Evolutionary conservation across 2,797 vertebrate genomes (phyloP), one percentile per base, ranked within the genome.

Genomic region (Pangasius krempfi): DNA sequence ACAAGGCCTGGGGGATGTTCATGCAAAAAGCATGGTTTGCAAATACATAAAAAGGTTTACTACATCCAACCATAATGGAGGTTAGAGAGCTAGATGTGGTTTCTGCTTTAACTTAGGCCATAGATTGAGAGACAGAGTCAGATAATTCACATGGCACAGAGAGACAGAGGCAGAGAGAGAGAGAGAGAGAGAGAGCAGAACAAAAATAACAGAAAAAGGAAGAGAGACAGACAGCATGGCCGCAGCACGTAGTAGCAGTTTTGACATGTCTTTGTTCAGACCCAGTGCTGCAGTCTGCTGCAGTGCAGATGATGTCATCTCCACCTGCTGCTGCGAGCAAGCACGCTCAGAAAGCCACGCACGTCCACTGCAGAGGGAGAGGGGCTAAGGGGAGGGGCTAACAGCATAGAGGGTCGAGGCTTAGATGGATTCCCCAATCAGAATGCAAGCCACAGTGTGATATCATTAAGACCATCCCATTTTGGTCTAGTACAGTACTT

Each of bases 261-360:
- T 95, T 95, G 95, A 96, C 95, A 96, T 96, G 95, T 96, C 96
- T 96, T 96, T 96, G 96, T 97, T 96, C 95, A 96, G 95, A 95
- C 95, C 93, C 94, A 95, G 93, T 96, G 95, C 96, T 96, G 97
- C 97, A 97, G 96, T 96, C 95, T 97, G 96, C 97, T 98, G 97
- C 96, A 97, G 95, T 97, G 97, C 96, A 96, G 97, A 95, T 96
- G 94, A 92, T 92, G 93, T 95, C 93, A 96, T 95, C 94, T 95
- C 96, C 96, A 96, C 96, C 96, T 96, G 96, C 96, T 94, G 95
- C 94, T 95, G 70, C 92, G 93, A 87, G 88, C 92, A 93, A 88
- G 88, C 93, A 95, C 87, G 95, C 96, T 97, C 94, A 93, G 94
- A 96, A 97, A 93, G 95, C 96, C 37, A 93, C 93, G 94, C 95